phyloP scores from a whole-genome alignment of 2,888 invertebrate genomes.

The Pseudeuparius sepicola region DNA sequence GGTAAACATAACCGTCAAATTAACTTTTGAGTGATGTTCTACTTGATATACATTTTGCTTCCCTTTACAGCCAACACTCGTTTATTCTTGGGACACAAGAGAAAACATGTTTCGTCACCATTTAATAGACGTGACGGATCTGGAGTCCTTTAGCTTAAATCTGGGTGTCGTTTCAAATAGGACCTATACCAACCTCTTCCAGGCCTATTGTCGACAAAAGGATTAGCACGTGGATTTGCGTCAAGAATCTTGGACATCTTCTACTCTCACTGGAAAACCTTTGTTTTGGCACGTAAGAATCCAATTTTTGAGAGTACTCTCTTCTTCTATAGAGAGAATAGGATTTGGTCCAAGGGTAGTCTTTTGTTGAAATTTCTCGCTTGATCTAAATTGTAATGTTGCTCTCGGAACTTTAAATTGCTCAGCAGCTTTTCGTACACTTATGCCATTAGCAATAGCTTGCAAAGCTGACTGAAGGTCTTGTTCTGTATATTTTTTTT shows the following conservation, averaged over 20 bases:
- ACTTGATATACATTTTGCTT: slow-evolving; percentile 14
- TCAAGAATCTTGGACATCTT: slow-evolving; percentile 17
- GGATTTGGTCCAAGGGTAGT: slow-evolving; percentile 17
- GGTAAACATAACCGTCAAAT: slow-evolving; percentile 16
- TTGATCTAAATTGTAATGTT: slow-evolving; percentile 19
- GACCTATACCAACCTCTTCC: slow-evolving; percentile 17
- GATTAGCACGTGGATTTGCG: slow-evolving; percentile 16
- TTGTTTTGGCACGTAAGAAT: slow-evolving; percentile 6
- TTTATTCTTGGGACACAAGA: slow-evolving; percentile 10
- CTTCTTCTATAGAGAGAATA: slow-evolving; percentile 18
- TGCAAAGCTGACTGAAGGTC: slow-evolving; percentile 15
- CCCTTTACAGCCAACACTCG: slow-evolving; percentile 8
- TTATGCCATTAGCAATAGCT: slow-evolving; percentile 17
- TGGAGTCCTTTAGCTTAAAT: slow-evolving; percentile 7
- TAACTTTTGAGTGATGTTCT: slow-evolving; percentile 9
- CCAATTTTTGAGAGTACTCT: slow-evolving; percentile 17
- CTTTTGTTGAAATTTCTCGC: slow-evolving; percentile 17
- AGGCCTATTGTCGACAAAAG: slow-evolving; percentile 15
- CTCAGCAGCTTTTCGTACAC: slow-evolving; percentile 15
- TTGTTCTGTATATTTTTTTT: slow-evolving; percentile 13
- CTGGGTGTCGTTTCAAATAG: slow-evolving; percentile 25
- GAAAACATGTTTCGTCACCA: slow-evolving; percentile 2
- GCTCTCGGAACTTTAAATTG: slow-evolving; percentile 13
- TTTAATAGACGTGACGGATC: slow-evolving; percentile 21
- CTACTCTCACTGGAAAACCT: slow-evolving; percentile 13